phyloP scores from a whole-genome alignment of 2,797 vertebrate genomes.

The Chrosomus eos region DNA sequence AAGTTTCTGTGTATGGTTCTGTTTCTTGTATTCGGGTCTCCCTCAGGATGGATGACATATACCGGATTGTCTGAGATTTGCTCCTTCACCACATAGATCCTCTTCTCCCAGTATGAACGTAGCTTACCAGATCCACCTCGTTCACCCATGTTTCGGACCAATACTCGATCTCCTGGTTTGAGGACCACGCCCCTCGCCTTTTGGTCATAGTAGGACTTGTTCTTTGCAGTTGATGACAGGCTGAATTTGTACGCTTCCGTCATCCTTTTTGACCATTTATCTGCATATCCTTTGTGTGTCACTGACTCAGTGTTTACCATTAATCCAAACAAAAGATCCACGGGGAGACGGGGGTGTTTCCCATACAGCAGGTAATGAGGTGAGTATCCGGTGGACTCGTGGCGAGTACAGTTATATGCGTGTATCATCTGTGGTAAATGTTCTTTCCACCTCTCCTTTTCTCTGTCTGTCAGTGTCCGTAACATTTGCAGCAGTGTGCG shows the following conservation, averaged over 20 bases:
- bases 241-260: neutral
- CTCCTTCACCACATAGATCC: neutral
- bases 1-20: constrained; percentile 3
- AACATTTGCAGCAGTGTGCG: neutral
- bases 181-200: too few relatives aligned
- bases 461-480: neutral
- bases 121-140: constrained; percentile 3
- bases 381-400: neutral
- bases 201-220: too few relatives aligned
- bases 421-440: constrained; percentile 7
- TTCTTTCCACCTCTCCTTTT: constrained; percentile 12
- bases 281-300: neutral
- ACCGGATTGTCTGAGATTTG: neutral
- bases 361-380: too few relatives aligned
- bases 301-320: neutral
- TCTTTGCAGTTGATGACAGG: too few relatives aligned
- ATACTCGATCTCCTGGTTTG: neutral
- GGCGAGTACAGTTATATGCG: constrained; percentile 1
- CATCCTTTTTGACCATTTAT: neutral
- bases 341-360: neutral
- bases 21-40: neutral
- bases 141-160: neutral
- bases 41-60: constrained; percentile 7
- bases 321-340: neutral
- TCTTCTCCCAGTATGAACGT: constrained; percentile 8